Base-by-base conservation (phyloP, 37 sponge, comb jelly and placozoan species). In the Aplysina aerophoba region DNA sequence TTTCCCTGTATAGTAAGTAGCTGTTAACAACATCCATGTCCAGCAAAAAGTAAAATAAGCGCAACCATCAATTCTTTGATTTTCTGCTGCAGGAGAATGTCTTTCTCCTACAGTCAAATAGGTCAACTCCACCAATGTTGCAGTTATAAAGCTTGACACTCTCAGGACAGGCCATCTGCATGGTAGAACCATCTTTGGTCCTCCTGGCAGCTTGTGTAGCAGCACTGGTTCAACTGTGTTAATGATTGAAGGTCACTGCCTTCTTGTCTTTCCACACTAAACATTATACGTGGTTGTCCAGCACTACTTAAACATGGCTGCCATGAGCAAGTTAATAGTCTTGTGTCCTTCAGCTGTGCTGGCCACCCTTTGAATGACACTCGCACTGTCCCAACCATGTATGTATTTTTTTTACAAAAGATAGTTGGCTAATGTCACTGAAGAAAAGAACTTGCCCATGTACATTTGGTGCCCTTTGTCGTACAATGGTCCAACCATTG, bases 61-160 rank as follows among this genome's bases (percentile, higher is more conserved):
- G 17, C 31, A n/a, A 11, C 80, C 80, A 80, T 30, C 57, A 80
- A 56, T 80, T 80, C 80, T 56, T 80, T 21, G 59, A 57, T 25
- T 80, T 80, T 14, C 80, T 14, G 80, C 80, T 80, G 44, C 28
- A 54, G 8, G 59, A 56, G 55, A 55, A 80, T 41, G 80, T 54
- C 21, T 54, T 80, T 6, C 80, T 30, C 58, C 80, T 8, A 8
- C 17, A 56, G 28, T 80, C 80, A 53, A 80, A 80, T 12, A 80
- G 28, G 55, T 80, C 80, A 24, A 80, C 80, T 22, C 80, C 80
- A 24, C 80, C 80, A 56, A 80, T 80, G 59, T n/a, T 25, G 30
- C 14, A 5, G 59, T 80, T 80, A 24, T 80, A 80, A 15, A 57
- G 59, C 25, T 53, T 80, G 19, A 80, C 27, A 30, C 57, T 56